Conservation (phyloP, 2,888 invertebrate genomes). For the Amaurobius ferox region DNA sequence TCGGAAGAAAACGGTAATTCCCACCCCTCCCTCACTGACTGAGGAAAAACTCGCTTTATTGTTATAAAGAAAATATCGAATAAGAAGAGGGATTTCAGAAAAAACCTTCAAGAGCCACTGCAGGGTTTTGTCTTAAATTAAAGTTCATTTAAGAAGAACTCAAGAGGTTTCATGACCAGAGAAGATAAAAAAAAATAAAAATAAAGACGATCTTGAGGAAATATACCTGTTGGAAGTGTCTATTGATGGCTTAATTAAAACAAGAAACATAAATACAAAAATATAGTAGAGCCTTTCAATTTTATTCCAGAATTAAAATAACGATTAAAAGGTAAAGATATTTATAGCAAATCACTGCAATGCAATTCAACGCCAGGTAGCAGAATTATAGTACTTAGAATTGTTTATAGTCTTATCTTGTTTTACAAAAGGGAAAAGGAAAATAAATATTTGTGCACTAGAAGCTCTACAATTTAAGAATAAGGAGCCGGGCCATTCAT, state of each 20-base stretch:
- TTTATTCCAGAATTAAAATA: too few relatives aligned
- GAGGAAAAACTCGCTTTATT: neutral
- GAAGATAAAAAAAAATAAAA: neutral
- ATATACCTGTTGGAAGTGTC: neutral
- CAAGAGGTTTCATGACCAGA: neutral
- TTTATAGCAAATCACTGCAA: too few relatives aligned
- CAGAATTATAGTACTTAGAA: too few relatives aligned
- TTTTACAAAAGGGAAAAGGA: too few relatives aligned
- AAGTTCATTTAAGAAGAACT: neutral
- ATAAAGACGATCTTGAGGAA: neutral
- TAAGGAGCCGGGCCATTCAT: too few relatives aligned
- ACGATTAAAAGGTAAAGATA: too few relatives aligned
- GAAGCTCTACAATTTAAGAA: too few relatives aligned
- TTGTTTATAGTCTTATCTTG: too few relatives aligned
- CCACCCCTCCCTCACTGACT: neutral
- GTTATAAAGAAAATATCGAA: neutral
- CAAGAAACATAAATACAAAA: too few relatives aligned
- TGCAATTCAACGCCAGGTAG: too few relatives aligned
- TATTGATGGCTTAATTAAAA: neutral
- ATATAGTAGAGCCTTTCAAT: too few relatives aligned
- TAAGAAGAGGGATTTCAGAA: constrained; percentile 7
- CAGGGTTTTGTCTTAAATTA: constrained; percentile 1
- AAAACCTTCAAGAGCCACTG: neutral
- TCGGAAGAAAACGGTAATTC: neutral
- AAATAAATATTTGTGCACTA: too few relatives aligned